phyloP scores from a whole-genome alignment of 2,113 vertebrate species.

The Dipodomys stephensi region DNA sequence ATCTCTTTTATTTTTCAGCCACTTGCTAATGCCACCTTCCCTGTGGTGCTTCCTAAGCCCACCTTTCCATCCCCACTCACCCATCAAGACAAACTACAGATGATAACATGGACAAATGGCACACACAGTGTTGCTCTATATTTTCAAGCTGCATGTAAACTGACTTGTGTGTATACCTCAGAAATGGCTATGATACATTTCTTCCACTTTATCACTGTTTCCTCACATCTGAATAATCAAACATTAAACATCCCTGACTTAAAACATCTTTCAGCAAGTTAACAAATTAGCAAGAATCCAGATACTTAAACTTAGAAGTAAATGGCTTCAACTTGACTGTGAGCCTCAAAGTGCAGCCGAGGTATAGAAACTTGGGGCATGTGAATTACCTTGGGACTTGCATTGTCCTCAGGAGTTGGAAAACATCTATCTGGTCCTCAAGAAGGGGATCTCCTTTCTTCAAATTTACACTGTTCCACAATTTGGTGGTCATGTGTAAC shows the following conservation, averaged over 20 bases:
- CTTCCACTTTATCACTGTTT: background rate
- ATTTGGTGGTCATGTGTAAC: background rate
- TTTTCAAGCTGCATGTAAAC: background rate
- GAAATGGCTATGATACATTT: background rate
- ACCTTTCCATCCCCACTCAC: background rate
- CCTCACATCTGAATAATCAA: background rate
- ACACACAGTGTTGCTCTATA: background rate
- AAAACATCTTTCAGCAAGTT: background rate
- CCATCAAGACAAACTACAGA: background rate
- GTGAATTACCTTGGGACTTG: background rate
- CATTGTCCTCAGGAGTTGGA: background rate
- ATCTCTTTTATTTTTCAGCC: background rate
- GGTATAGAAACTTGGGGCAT: background rate
- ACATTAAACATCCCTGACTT: background rate
- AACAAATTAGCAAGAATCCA: constrained; percentile 1
- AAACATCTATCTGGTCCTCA: background rate
- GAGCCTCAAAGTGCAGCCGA: constrained; percentile 7
- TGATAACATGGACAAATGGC: background rate
- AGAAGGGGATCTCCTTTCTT: background rate
- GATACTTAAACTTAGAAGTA: background rate
- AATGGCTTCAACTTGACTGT: background rate
- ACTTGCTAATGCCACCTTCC: background rate
- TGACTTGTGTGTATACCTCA: background rate
- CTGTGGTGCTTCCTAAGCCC: background rate
- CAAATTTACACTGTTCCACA: background rate